Conservation (phyloP, 2,888 invertebrate genomes). For the Eudemis profundana region DNA sequence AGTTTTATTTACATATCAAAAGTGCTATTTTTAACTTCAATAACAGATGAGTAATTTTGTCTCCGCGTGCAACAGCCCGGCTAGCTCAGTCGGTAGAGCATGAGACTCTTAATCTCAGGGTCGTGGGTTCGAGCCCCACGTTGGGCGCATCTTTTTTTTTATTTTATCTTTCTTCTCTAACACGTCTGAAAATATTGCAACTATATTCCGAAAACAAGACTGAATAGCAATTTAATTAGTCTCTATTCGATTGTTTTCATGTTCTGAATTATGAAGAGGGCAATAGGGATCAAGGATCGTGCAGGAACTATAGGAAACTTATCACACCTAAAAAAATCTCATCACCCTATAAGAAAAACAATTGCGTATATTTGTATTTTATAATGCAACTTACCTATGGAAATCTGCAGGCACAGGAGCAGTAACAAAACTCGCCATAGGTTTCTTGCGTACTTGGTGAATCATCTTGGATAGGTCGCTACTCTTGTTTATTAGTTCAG, state of each 20-base stretch:
- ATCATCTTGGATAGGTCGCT: constrained; percentile 93
- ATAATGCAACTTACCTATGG: constrained; percentile 86
- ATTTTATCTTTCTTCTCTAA: background rate
- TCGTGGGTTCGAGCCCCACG: constrained; percentile 84
- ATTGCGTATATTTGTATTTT: background rate
- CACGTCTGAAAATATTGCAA: no score
- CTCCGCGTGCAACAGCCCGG: constrained; percentile 66
- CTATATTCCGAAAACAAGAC: no score
- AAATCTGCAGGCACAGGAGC: constrained; percentile 96
- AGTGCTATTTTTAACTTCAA: background rate
- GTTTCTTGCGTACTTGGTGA: constrained; percentile 93
- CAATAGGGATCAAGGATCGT: no score
- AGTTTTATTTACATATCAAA: constrained; percentile 25
- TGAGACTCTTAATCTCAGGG: constrained; percentile 88
- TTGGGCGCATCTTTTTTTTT: constrained; percentile 60
- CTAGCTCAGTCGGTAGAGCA: constrained; percentile 86
- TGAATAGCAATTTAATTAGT: no score
- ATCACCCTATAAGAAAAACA: no score
- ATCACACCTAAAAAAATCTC: no score
- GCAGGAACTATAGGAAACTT: no score
- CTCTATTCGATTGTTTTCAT: background rate
- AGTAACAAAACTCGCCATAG: constrained; percentile 94
- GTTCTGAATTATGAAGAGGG: background rate
- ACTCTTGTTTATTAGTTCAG: constrained; percentile 93
- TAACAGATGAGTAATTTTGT: constrained; percentile 5